phyloP scores from a whole-genome alignment of 2,113 vertebrate species.

The Electrona antarctica region DNA sequence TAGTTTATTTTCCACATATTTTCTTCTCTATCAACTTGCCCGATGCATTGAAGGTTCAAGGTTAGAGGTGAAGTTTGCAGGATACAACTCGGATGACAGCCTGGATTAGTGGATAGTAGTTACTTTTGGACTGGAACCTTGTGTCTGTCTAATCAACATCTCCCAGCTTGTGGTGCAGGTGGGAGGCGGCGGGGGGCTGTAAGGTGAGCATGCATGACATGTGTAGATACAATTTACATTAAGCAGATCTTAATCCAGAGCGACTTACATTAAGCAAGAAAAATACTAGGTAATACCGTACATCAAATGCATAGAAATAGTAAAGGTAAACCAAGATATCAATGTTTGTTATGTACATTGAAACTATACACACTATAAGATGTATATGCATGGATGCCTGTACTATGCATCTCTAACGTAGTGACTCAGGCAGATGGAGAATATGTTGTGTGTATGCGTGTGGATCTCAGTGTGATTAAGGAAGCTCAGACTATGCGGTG shows the following conservation, averaged over 20 bases:
- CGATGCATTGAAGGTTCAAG: background rate
- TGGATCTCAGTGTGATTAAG: slow-evolving; percentile 43
- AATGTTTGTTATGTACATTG: too few species aligned
- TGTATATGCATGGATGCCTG: background rate
- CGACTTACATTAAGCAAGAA: too few species aligned
- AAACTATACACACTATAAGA: too few species aligned
- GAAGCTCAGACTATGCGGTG: slow-evolving; percentile 48
- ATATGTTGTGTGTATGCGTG: slow-evolving; percentile 23
- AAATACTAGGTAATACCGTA: too few species aligned
- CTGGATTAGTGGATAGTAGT: background rate
- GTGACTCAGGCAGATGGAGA: slow-evolving; percentile 19
- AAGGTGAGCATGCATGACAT: background rate
- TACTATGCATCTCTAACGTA: background rate
- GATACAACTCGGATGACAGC: background rate
- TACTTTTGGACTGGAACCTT: slow-evolving; percentile 4
- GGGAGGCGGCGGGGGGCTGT: background rate
- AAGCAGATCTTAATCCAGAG: too few species aligned
- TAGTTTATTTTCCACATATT: background rate
- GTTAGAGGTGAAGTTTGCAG: background rate
- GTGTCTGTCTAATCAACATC: background rate
- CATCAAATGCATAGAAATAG: too few species aligned
- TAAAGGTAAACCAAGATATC: too few species aligned
- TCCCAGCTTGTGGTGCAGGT: too few species aligned
- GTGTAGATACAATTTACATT: background rate
- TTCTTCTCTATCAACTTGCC: background rate